Percentiles rank a stretch among this genome's conserved stretches.
These are phyloP conservation scores for Cherax destructor DNA, from an alignment of 1,140 invertebrate genomes.

Conservation along the genomic window DNA sequence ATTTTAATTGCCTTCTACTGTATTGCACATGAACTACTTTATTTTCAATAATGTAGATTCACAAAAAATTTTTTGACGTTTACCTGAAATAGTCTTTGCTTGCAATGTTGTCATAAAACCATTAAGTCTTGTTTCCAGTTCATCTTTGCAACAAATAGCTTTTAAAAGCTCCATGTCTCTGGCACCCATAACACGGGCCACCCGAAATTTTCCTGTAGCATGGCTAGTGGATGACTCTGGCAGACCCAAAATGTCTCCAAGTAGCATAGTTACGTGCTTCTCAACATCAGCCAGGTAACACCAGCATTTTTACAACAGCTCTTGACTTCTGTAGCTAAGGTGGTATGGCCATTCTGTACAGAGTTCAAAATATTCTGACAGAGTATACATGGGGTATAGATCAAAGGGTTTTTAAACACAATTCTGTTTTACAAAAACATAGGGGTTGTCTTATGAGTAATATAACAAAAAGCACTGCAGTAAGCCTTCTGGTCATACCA, in stretches of 20 bases:
- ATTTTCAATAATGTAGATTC: too few species aligned
- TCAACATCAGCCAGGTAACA: conserved; percentile 59
- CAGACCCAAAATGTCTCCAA: conserved; percentile 74
- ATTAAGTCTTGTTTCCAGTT: conserved; percentile 75
- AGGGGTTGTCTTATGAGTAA: too few species aligned
- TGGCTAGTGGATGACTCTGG: neutral
- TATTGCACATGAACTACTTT: too few species aligned
- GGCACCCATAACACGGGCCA: conserved; percentile 71
- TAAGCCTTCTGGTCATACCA: too few species aligned
- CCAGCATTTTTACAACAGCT: conserved; percentile 73
- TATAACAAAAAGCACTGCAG: too few species aligned
- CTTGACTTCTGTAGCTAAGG: conserved; percentile 71
- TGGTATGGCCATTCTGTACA: conserved; percentile 46
- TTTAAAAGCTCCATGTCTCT: conserved; percentile 76
- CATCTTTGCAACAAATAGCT: conserved; percentile 77
- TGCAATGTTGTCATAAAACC: conserved; percentile 75
- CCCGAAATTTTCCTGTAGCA: neutral
- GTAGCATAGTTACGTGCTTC: conserved; percentile 73
- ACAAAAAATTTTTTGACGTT: neutral
- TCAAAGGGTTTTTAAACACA: too few species aligned
- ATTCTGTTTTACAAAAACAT: too few species aligned
- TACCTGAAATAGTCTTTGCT: conserved; percentile 29
- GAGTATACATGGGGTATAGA: too few species aligned
- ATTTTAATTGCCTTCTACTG: too few species aligned
- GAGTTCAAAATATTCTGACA: too few species aligned